phyloP scores from a whole-genome alignment of 2,888 invertebrate genomes.

The Epistrophe grossulariae region DNA sequence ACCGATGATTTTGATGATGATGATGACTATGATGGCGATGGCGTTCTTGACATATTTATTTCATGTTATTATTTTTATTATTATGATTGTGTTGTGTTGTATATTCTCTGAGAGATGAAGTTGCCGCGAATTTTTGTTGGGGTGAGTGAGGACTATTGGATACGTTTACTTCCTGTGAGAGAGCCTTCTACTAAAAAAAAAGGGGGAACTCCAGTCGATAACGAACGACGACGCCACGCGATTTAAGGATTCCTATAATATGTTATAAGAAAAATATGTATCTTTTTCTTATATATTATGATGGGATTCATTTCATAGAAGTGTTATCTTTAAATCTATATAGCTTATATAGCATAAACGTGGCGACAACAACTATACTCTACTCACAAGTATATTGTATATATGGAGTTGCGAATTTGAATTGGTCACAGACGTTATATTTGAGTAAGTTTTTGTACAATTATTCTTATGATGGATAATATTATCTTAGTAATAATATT shows the following conservation, averaged over 20 bases:
- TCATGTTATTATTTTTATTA: conserved; percentile 75
- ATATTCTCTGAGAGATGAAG: conserved; percentile 4
- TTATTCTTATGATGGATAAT: conserved; percentile 54
- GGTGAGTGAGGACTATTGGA: not conserved
- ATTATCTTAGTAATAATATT: conserved; percentile 54
- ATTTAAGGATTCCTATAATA: conserved; percentile 9
- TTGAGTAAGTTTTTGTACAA: conserved; percentile 62
- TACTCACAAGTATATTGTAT: not conserved
- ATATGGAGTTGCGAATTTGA: conserved; percentile 37
- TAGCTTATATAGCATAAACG: not conserved
- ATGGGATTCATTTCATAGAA: conserved; percentile 1
- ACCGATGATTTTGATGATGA: conserved; percentile 43
- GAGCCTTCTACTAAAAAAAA: not conserved
- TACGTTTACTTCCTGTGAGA: conserved; percentile 19
- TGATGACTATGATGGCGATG: conserved; percentile 65
- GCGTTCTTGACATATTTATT: conserved; percentile 74
- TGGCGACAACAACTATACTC: conserved; percentile 1
- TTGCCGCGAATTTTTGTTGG: not conserved
- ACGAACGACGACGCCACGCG: conserved; percentile 11
- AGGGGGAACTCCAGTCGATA: conserved; percentile 3
- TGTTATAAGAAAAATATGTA: conserved; percentile 2
- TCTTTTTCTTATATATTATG: not conserved
- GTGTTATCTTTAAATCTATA: conserved; percentile 69
- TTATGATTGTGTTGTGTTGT: conserved; percentile 44
- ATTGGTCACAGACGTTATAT: conserved; percentile 65